Conservation (phyloP, 2,888 invertebrate genomes). For the Conchocele bisecta region DNA sequence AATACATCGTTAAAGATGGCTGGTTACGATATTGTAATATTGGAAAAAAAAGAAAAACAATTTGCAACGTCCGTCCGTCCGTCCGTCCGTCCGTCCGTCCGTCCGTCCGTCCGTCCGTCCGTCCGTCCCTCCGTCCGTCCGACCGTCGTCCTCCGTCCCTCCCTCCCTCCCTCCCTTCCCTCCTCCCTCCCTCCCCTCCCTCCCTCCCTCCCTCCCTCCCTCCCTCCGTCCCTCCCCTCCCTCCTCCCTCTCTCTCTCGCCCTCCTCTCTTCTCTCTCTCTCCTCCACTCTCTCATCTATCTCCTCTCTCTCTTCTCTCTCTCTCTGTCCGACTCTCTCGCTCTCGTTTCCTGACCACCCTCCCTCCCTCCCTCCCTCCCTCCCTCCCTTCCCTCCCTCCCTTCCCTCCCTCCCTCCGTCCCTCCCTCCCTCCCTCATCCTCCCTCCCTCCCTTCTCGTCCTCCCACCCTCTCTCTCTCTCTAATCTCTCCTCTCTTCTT, state of each 20-base stretch:
- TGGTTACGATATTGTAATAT: no score
- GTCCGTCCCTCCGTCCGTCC: not conserved
- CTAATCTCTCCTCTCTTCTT: no score
- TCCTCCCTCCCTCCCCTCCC: not conserved
- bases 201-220: not conserved
- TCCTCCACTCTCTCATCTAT: not conserved
- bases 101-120: no score
- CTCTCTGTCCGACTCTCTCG: not conserved
- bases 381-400: not conserved
- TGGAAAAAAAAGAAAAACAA: no score
- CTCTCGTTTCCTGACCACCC: not conserved
- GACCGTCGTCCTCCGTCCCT: not conserved
- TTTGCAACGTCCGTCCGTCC: no score
- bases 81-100: no score
- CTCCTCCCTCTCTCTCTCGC: not conserved
- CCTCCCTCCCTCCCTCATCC: no score
- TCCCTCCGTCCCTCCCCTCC: no score
- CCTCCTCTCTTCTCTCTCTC: not conserved
- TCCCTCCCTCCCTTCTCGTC: not conserved
- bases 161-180: not conserved
- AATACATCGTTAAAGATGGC: no score
- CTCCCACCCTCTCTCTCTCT: no score
- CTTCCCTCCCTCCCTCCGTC: not conserved
- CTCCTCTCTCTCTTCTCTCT: not conserved
- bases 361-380: not conserved